These are phyloP conservation scores for Ennomos erosarius DNA, from an alignment of 2,888 invertebrate genomes.

Conservation along the genomic window DNA sequence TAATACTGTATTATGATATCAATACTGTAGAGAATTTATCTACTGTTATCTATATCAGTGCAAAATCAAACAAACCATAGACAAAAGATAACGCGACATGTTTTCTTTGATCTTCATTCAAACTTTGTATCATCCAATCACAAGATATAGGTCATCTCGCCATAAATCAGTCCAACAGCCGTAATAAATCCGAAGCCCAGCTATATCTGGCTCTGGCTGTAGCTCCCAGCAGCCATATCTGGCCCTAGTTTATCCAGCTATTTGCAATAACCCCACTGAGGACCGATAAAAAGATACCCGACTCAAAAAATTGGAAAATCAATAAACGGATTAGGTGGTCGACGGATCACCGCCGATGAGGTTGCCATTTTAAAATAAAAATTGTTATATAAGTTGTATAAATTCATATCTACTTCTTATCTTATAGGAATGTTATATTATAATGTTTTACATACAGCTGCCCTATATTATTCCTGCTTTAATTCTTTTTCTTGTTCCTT, in stretches of 20 bases:
- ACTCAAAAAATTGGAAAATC: conserved; percentile 40
- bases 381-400: neutral
- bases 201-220: conserved; percentile 28
- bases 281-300: conserved; percentile 42
- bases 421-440: too few species aligned
- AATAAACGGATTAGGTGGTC: conserved; percentile 45
- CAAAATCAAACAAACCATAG: too few species aligned
- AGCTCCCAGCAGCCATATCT: conserved; percentile 27
- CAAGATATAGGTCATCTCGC: conserved; percentile 31
- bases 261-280: conserved; percentile 30
- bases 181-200: conserved; percentile 30
- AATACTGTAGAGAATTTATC: too few species aligned
- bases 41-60: too few species aligned
- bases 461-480: too few species aligned
- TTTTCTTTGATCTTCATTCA: conserved; percentile 18
- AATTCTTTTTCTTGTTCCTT: too few species aligned
- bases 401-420: too few species aligned
- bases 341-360: conserved; percentile 19
- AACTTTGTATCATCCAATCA: conserved; percentile 33
- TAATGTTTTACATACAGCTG: neutral
- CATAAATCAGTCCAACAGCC: conserved; percentile 33
- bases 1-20: too few species aligned
- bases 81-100: neutral
- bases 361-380: conserved; percentile 13
- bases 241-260: conserved; percentile 32